A percentile compares a stretch with the other conserved stretches of the same genome.
phyloP scores from a whole-genome alignment of 1,140 invertebrate genomes.

The Araneus ventricosus region DNA sequence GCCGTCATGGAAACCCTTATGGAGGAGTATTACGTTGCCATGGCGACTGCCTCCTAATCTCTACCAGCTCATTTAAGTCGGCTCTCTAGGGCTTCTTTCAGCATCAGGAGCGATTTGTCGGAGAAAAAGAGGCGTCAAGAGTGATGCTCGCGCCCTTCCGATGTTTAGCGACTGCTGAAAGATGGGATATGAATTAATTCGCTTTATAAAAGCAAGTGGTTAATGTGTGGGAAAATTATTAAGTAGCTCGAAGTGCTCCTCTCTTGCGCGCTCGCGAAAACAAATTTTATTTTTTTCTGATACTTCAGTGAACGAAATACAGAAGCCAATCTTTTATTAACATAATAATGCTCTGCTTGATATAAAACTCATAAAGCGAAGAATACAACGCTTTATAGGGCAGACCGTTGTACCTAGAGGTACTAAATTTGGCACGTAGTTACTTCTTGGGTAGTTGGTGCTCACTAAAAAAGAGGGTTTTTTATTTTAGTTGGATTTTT shows the following conservation, averaged over 20 bases:
- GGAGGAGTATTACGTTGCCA: conserved; percentile 23
- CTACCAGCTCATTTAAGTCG: conserved; percentile 36
- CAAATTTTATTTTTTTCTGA: neutral
- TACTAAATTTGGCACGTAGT: no score
- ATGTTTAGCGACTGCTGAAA: neutral
- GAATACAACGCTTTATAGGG: no score
- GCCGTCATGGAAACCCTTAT: neutral
- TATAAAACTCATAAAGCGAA: no score
- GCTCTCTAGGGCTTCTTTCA: conserved; percentile 46
- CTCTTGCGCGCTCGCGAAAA: neutral
- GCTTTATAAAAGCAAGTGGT: neutral
- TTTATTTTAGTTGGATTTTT: no score
- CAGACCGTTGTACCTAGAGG: no score
- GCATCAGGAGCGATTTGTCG: neutral
- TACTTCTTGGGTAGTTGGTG: no score
- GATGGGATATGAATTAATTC: neutral
- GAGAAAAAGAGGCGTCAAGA: conserved; percentile 19
- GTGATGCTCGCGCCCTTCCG: neutral
- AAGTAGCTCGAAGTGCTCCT: neutral
- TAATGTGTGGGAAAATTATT: neutral
- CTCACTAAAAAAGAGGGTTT: no score
- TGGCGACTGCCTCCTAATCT: conserved; percentile 55
- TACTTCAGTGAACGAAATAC: neutral
- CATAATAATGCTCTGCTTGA: no score
- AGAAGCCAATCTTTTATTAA: no score